Conservation (phyloP, 1,140 invertebrate species). For the Tetragnatha versicolor region DNA sequence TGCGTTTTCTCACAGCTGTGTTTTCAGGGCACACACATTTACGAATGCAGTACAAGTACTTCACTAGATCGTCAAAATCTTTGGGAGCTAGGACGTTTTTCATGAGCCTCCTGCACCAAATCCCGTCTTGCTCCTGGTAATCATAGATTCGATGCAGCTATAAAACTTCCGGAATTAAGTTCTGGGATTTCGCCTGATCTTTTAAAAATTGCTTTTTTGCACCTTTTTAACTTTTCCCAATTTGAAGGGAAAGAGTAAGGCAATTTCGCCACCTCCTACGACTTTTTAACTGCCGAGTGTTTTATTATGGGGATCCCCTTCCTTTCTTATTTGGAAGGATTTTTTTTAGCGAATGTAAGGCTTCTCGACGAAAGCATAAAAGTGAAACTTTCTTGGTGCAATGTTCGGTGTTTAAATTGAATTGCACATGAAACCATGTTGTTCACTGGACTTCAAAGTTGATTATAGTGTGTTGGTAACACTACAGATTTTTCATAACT, state of each 20-base stretch:
- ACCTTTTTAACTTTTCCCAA: neutral
- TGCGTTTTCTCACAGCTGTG: too few relatives aligned
- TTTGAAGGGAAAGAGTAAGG: neutral
- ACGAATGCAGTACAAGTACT: too few relatives aligned
- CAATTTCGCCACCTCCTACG: neutral
- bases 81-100: too few relatives aligned
- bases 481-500: too few relatives aligned
- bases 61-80: too few relatives aligned
- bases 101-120: too few relatives aligned
- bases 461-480: too few relatives aligned
- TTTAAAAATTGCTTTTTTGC: neutral
- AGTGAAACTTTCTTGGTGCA: neutral
- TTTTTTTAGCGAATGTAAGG: neutral
- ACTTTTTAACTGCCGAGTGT: neutral
- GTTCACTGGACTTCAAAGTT: too few relatives aligned
- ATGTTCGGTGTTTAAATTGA: neutral
- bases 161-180: constrained; percentile 1
- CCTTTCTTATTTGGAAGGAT: neutral
- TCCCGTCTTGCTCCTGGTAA: too few relatives aligned
- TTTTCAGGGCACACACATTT: too few relatives aligned
- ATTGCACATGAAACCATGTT: neutral
- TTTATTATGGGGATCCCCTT: neutral
- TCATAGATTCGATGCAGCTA: neutral
- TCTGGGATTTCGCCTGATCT: neutral
- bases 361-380: neutral